These are phyloP conservation scores for Crotalus horridus DNA, from an alignment of 2,113 vertebrate species.

Conservation along the genomic window DNA sequence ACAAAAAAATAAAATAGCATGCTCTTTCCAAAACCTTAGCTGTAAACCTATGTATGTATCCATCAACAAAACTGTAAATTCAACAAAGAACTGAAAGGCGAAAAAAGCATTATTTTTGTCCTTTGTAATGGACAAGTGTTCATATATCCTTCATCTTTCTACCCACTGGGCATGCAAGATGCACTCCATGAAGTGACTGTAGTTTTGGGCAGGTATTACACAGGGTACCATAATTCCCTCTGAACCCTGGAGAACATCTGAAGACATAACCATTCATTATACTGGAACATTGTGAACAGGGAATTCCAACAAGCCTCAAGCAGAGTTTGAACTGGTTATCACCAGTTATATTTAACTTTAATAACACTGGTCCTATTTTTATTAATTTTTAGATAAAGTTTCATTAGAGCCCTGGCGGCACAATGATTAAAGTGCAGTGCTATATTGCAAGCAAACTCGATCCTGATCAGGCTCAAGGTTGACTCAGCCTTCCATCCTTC, in stretches of 20 bases:
- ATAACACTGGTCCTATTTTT: not conserved
- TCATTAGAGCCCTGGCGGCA: not conserved
- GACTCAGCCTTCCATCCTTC: not conserved
- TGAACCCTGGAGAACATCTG: not conserved
- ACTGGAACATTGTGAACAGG: not conserved
- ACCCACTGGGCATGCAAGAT: not conserved
- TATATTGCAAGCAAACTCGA: not conserved
- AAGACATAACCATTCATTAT: not conserved
- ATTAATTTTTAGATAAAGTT: not conserved
- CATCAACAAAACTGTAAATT: not conserved
- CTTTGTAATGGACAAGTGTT: not conserved
- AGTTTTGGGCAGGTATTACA: too few species aligned
- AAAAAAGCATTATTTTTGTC: not conserved
- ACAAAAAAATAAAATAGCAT: not conserved
- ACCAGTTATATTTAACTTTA: not conserved
- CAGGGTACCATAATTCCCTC: not conserved
- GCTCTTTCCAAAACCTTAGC: conserved; percentile 28
- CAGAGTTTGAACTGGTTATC: not conserved
- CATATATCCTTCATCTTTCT: not conserved
- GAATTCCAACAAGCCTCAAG: not conserved
- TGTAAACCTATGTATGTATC: conserved; percentile 14
- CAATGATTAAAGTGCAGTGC: not conserved
- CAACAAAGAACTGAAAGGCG: not conserved
- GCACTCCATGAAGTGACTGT: not conserved
- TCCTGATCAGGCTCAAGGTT: not conserved